phyloP scores from a whole-genome alignment of 2,113 vertebrate species.

The Cynoglossus semilaevis region DNA sequence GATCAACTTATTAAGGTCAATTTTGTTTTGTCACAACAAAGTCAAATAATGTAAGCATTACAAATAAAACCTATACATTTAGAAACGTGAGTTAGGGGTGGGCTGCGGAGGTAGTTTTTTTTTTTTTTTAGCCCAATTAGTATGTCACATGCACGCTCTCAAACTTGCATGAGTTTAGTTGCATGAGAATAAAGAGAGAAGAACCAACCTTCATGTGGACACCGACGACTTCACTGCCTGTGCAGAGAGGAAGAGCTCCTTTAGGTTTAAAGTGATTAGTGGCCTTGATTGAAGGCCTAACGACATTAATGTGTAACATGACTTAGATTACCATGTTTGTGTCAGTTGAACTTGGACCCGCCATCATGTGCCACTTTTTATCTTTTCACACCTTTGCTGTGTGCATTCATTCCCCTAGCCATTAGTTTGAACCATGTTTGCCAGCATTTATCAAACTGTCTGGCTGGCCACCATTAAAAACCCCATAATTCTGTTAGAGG shows the following conservation, averaged over 20 bases:
- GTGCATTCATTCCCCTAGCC: conserved; percentile 26
- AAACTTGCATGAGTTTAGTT: conserved; percentile 5
- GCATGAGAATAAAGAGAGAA: conserved; percentile 17
- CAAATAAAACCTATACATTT: too few species aligned
- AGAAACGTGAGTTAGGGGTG: too few species aligned
- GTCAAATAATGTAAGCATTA: too few species aligned
- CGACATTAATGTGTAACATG: conserved; percentile 66
- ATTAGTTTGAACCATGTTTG: conserved; percentile 9
- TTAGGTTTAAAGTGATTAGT: conserved; percentile 51
- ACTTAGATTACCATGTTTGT: conserved; percentile 64
- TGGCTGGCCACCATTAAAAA: conserved; percentile 49
- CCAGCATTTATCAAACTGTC: conserved; percentile 44
- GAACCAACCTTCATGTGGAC: conserved; percentile 18
- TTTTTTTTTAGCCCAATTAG: too few species aligned
- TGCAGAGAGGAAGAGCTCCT: conserved; percentile 31
- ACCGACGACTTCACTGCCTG: conserved; percentile 39
- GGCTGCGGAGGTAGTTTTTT: too few species aligned
- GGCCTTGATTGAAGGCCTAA: conserved; percentile 54
- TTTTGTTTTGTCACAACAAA: too few species aligned
- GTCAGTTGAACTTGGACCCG: conserved; percentile 28
- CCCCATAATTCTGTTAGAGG: conserved; percentile 34
- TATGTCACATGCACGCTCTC: background rate
- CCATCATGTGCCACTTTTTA: conserved; percentile 49
- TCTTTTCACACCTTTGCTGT: conserved; percentile 24
- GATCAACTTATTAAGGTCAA: too few species aligned